phyloP scores from a whole-genome alignment of 1,140 invertebrate species.

The Ptiloglossa arizonensis region DNA sequence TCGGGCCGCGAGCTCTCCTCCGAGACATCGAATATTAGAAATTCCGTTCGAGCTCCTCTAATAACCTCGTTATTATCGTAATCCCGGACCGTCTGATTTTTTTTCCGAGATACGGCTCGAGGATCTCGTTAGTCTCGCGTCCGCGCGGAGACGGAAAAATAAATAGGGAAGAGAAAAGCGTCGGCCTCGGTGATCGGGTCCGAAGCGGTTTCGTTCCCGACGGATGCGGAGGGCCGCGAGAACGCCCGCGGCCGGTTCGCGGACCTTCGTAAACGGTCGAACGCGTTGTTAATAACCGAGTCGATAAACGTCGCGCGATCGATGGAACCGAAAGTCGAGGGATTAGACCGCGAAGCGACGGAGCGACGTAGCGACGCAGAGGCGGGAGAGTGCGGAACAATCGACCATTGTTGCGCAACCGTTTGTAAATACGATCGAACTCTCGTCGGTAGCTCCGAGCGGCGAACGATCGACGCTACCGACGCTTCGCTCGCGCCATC shows the following conservation, averaged over 20 bases:
- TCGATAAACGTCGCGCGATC: constrained; percentile 28
- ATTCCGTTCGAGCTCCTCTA: background rate
- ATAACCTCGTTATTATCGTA: constrained; percentile 10
- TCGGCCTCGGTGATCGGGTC: too few relatives aligned
- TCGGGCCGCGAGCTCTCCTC: background rate
- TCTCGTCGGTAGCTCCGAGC: constrained; percentile 13
- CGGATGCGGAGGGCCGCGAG: too few relatives aligned
- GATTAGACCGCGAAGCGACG: too few relatives aligned
- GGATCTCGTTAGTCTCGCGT: background rate
- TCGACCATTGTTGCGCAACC: constrained; percentile 41
- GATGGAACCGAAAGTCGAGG: constrained; percentile 46
- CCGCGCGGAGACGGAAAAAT: too few relatives aligned
- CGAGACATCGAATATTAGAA: background rate
- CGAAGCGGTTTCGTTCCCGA: too few relatives aligned
- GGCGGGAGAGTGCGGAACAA: constrained; percentile 20
- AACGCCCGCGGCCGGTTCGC: too few relatives aligned
- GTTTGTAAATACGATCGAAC: constrained; percentile 40
- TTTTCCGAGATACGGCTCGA: background rate
- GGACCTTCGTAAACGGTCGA: too few relatives aligned
- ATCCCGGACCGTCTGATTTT: background rate
- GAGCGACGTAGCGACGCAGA: too few relatives aligned
- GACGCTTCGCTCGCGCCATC: too few relatives aligned
- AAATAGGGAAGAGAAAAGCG: too few relatives aligned
- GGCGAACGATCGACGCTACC: constrained; percentile 29
- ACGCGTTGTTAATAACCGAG: constrained; percentile 40